phyloP scores from a whole-genome alignment of 2,888 invertebrate genomes.

The Archips xylosteana region DNA sequence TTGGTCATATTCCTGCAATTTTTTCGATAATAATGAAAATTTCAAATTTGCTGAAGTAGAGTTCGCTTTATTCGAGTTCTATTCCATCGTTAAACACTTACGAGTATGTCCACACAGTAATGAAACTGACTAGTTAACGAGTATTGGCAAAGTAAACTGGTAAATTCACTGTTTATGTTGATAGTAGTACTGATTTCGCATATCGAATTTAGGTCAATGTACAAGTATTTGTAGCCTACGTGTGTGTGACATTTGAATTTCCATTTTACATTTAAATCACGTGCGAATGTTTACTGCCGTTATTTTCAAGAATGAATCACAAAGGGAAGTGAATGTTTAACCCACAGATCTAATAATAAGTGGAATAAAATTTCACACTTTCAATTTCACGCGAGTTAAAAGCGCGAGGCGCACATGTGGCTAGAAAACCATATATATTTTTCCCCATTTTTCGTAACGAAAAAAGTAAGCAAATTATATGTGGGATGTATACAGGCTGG shows the following conservation, averaged over 20 bases:
- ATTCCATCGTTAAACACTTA: not conserved
- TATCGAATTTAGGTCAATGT: constrained; percentile 30
- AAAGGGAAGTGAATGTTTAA: constrained; percentile 8
- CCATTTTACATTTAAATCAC: constrained; percentile 34
- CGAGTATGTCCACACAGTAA: not conserved
- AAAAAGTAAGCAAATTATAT: no score
- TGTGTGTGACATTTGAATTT: constrained; percentile 14
- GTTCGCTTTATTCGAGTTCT: not conserved
- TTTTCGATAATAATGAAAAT: no score
- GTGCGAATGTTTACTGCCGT: constrained; percentile 33
- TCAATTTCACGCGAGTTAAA: no score
- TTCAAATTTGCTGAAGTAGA: no score
- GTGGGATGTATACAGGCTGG: no score
- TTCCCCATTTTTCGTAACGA: no score
- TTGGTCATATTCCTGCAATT: no score
- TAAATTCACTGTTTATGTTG: constrained; percentile 23
- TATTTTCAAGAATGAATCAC: constrained; percentile 26
- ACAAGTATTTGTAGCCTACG: constrained; percentile 25
- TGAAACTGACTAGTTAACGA: constrained; percentile 19
- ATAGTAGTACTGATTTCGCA: constrained; percentile 25
- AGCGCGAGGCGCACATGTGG: no score
- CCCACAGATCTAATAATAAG: no score
- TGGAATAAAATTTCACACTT: no score
- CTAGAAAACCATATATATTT: no score
- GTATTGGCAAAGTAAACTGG: constrained; percentile 18